Percentiles rank a stretch among this genome's conserved stretches.
phyloP scores from a whole-genome alignment of 2,797 vertebrate species.

The Poecile montanus region DNA sequence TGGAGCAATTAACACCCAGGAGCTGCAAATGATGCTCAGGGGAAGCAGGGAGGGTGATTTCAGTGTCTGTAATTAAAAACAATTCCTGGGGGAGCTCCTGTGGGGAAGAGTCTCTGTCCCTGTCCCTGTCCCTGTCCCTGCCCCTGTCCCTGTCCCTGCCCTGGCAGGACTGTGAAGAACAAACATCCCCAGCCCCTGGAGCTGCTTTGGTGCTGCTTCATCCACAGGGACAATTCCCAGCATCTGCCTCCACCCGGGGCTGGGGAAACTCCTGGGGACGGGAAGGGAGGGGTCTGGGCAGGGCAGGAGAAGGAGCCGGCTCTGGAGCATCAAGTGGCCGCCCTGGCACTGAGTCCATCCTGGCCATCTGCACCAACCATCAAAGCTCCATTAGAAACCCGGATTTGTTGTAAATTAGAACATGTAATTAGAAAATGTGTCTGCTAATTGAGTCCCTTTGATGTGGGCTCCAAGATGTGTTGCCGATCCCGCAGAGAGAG shows the following conservation, averaged over 20 bases:
- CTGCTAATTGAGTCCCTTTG: constrained; percentile 65
- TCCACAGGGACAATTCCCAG: neutral
- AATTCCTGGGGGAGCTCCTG: fast-evolving
- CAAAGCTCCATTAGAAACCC: constrained; percentile 48
- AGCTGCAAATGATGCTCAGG: neutral
- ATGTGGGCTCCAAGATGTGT: constrained; percentile 10
- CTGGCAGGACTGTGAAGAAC: neutral
- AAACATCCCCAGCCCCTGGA: neutral
- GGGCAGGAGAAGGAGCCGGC: neutral
- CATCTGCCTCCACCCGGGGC: neutral
- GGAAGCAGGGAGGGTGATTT: neutral
- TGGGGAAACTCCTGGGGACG: neutral
- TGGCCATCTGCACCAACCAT: constrained; percentile 47
- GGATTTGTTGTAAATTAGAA: constrained; percentile 51
- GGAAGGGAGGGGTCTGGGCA: neutral
- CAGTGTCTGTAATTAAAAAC: neutral
- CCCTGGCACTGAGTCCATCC: neutral
- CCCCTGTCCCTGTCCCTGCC: neutral
- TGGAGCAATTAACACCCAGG: neutral
- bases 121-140: neutral
- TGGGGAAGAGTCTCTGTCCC: neutral
- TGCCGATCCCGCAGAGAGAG: constrained; percentile 13
- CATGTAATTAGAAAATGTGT: constrained; percentile 59
- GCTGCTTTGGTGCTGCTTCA: neutral
- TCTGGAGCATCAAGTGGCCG: neutral